Evolutionary conservation across 2,888 invertebrate species (phyloP).

Genomic region (Nymphalis urticae): DNA sequence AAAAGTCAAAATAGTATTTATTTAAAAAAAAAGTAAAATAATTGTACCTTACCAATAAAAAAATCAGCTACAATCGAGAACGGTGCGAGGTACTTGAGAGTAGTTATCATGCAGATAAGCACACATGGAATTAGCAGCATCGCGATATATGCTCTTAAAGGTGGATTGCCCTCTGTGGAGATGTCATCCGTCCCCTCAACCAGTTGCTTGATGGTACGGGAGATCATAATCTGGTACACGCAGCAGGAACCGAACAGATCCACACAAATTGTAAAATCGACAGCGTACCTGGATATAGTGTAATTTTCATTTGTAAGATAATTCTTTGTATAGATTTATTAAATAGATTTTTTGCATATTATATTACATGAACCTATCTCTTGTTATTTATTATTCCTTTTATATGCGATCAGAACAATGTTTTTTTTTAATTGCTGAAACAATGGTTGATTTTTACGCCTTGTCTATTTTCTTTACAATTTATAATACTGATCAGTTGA

Average conservation of each 20-base stretch:
- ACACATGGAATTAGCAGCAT: conserved; percentile 50
- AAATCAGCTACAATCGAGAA: conserved; percentile 55
- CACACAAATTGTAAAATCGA: conserved; percentile 47
- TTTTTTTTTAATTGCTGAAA: no score
- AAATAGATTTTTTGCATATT: no score
- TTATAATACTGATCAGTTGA: no score
- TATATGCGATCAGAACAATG: no score
- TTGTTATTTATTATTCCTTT: no score
- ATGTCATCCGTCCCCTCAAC: conserved; percentile 43
- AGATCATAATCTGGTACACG: conserved; percentile 52
- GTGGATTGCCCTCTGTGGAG: conserved; percentile 34
- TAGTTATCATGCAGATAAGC: conserved; percentile 54
- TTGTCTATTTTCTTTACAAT: no score
- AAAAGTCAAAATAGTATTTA: no score
- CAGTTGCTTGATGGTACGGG: conserved; percentile 50
- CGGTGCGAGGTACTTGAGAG: conserved; percentile 56
- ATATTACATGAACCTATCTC: no score
- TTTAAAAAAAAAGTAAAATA: not conserved
- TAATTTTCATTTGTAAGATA: not conserved
- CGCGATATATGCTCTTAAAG: conserved; percentile 45
- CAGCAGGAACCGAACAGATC: conserved; percentile 56
- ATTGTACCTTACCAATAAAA: conserved; percentile 53
- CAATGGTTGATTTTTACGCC: no score
- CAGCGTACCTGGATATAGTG: conserved; percentile 43
- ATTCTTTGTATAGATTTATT: not conserved